Base-by-base conservation (phyloP, 2,888 invertebrate species). In the Galerucella pusilla region DNA sequence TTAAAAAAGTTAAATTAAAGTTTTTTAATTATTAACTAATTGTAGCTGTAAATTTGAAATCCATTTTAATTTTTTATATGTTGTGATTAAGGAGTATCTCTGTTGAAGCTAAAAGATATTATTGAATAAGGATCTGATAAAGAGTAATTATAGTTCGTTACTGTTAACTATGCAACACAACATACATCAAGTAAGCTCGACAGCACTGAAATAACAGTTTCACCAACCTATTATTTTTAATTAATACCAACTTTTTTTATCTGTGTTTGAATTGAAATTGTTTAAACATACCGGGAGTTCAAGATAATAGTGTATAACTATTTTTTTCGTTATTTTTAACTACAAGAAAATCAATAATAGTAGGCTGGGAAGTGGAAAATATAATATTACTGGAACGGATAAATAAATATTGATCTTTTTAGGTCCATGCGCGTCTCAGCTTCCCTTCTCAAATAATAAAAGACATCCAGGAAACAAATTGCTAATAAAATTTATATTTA, bases 361-460 rank as follows among this genome's bases (percentile, higher is more conserved):
- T 10, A 20, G 7, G 7, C 1, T 14, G 0, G 16, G 16, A 10
- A 57, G 4, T 20, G 20, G 20, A 1, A 20, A 20, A 0, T n/a
- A 54, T 54, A 16, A 54, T 16, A 9, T 16, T 20, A 57, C 1
- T 20, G 20, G 16, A 57, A 57, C 2, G 10, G 9, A 20, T 2
- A 57, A 57, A 10, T 7, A 14, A 7, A 42, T 65, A 65, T 65
- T 46, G 64, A 65, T 65, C 64, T 65, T 65, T 57, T 46, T 65
- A 65, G 64, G 64, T 65, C 64, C 64, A 65, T 65, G 64, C 64
- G 64, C 46, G 64, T 46, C 64, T 12, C 64, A 65, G 64, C 64
- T 46, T 65, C 64, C 64, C 20, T 65, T 42, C 64, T 65, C 45
- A 16, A 65, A 65, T 11, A 9, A 42, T 63, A n/a, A 42, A n/a